These are phyloP conservation scores for Monomorium pharaonis DNA, from an alignment of 1,140 invertebrate species.

Conservation along the genomic window DNA sequence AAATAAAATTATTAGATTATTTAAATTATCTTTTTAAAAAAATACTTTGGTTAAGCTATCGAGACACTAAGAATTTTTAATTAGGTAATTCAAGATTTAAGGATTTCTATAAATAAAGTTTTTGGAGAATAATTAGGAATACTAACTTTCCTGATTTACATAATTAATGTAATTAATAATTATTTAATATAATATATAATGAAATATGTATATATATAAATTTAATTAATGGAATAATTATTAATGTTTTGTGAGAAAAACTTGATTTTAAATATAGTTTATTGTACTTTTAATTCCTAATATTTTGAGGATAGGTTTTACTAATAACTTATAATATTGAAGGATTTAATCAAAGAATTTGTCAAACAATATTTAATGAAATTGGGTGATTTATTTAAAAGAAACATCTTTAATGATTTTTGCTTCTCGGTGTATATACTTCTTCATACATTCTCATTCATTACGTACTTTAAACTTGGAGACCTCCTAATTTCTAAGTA, in stretches of 20 bases:
- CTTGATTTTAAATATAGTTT: background rate
- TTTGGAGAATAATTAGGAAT: background rate
- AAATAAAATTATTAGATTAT: background rate
- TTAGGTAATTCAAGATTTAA: background rate
- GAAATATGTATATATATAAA: too few relatives aligned
- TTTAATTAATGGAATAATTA: background rate
- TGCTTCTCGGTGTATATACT: background rate
- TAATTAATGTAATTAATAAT: background rate
- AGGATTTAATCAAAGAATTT: background rate
- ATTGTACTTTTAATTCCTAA: background rate
- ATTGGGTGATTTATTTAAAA: background rate
- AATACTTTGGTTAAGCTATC: background rate
- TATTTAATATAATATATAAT: too few relatives aligned
- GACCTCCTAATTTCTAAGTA: slow-evolving; percentile 42
- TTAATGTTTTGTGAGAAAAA: background rate
- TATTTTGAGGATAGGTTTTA: background rate
- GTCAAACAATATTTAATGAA: background rate
- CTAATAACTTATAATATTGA: background rate
- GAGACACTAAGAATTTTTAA: background rate
- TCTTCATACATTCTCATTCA: background rate
- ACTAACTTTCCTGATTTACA: background rate
- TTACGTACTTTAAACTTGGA: slow-evolving; percentile 5
- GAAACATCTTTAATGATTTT: background rate
- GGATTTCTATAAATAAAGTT: background rate
- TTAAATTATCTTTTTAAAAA: background rate